Percentiles rank a stretch among this genome's conserved stretches.
Conservation (phyloP, 1,140 invertebrate genomes). For the Dendrolimus kikuchii region DNA sequence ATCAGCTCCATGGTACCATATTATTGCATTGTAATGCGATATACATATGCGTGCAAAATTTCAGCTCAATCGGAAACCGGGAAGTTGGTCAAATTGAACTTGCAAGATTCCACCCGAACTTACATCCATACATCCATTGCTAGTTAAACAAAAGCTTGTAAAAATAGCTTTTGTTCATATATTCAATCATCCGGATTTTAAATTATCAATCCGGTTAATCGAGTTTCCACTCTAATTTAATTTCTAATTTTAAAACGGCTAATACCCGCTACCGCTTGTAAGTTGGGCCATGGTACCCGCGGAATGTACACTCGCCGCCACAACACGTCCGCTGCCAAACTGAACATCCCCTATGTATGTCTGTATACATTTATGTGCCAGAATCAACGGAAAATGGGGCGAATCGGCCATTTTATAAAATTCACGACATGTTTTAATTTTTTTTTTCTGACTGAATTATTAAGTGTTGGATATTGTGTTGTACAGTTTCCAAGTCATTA, state of each 20-base stretch:
- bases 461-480: conserved; percentile 4
- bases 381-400: conserved; percentile 18
- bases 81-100: no score
- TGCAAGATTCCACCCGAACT: no score
- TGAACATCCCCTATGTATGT: conserved; percentile 8
- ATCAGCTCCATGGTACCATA: no score
- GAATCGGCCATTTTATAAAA: conserved; percentile 3
- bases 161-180: no score
- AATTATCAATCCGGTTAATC: no score
- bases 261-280: not conserved
- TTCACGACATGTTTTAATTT: conserved; percentile 8
- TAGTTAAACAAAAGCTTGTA: no score
- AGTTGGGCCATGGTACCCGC: not conserved
- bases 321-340: conserved; percentile 17
- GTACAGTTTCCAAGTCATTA: not conserved
- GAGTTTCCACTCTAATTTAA: not conserved
- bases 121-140: no score
- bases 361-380: conserved; percentile 16
- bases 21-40: no score
- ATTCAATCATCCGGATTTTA: no score
- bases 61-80: no score
- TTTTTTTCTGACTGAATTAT: not conserved
- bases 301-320: conserved; percentile 9
- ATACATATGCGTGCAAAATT: no score
- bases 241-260: not conserved